Conservation (phyloP, 2,888 invertebrate genomes). For the Hermaeophaga mercurialis region DNA sequence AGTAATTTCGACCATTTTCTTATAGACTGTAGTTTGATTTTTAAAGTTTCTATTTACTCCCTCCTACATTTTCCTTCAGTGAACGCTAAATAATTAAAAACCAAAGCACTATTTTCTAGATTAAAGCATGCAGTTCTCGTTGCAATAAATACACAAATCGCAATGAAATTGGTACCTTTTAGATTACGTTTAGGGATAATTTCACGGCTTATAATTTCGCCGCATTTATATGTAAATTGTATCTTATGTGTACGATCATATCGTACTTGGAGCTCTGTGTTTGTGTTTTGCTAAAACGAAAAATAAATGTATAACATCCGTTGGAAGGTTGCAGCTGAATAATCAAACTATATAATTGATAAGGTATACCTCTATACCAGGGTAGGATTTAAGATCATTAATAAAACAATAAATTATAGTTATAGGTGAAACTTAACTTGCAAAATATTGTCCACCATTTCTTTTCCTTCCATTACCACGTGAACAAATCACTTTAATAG, state of each 20-base stretch:
- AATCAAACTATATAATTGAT: conserved; percentile 27
- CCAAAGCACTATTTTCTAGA: no score
- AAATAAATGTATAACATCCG: conserved; percentile 14
- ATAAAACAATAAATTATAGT: no score
- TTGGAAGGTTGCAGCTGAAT: conserved; percentile 22
- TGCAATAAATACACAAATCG: conserved; percentile 17
- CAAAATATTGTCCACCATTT: no score
- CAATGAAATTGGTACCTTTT: conserved; percentile 27
- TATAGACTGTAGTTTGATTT: no score
- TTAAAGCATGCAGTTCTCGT: conserved; percentile 7
- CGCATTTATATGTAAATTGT: conserved; percentile 20
- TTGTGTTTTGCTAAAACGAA: background rate
- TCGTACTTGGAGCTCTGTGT: conserved; percentile 4
- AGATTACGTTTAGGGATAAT: conserved; percentile 6
- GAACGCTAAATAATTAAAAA: no score
- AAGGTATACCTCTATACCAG: conserved; percentile 4
- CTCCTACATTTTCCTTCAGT: no score
- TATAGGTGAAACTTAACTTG: no score
- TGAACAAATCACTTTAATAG: no score
- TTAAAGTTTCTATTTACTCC: no score
- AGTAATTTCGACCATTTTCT: no score
- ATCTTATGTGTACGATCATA: conserved; percentile 12
- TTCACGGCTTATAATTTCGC: conserved; percentile 19
- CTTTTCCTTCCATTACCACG: no score
- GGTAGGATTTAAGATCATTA: no score